Base-by-base conservation (phyloP, 2,113 vertebrate species). In the Herpailurus yagouaroundi region DNA sequence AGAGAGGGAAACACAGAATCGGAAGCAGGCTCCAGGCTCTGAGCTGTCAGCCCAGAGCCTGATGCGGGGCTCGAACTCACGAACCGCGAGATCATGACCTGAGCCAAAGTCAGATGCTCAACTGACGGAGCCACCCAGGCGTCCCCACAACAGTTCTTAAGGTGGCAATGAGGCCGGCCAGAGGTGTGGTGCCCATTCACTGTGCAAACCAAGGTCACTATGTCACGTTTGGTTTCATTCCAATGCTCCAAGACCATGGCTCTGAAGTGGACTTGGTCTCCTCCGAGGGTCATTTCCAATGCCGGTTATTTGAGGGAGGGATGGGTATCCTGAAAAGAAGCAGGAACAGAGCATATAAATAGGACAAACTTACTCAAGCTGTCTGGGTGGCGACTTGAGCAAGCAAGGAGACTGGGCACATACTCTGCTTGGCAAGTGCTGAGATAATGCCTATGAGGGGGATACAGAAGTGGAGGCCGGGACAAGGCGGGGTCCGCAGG, bases 51-150 rank as follows among this genome's bases (percentile, higher is more conserved):
- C 52, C 18, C 52, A 57, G 18, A 57, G 15, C 55, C 55, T 2
- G 2, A 60, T 0, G 3, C 7, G 21, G 21, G 8, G 21, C 57
- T 60, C 8, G 0, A 60, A 60, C 57, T 8, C 57, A 23, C 9
- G 57, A 3, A 60, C 57, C 1, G 0, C 3, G 57, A 60, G 57
- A 60, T 60, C 57, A 60, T 23, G 57, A 60, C 57, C 57, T 60
- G 57, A 60, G 57, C 57, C 57, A 21, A 60, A 60, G 57, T 60
- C 6, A 18, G 57, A 60, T 0, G 1, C 16, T 60, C 57, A 23
- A 60, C 57, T 21, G 3, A 60, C 0, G 21, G 21, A 25, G 57
- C 21, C 57, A 21, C 21, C 57, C 21, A 57, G 57, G 57, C 2
- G 7, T 21, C 8, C 21, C 41, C 60, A 48, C 64, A 83, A 38